Evolutionary conservation across 2,888 invertebrate genomes (phyloP).

Genomic region (Salpingus planirostris): DNA sequence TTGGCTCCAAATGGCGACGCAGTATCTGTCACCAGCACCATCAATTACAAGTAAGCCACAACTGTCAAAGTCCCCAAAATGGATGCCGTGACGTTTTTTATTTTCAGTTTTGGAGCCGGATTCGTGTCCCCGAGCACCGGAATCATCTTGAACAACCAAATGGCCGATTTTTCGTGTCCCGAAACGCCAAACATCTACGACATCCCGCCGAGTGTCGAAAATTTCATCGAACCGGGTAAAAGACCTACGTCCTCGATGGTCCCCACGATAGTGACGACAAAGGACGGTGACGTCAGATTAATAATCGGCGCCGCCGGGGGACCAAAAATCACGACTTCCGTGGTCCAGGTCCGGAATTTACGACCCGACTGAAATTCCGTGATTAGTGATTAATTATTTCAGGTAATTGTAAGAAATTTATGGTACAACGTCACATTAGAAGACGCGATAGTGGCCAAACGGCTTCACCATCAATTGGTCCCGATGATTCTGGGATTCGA

Average conservation of each 20-base stretch:
- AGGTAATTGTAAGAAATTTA: constrained; percentile 53
- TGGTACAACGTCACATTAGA: constrained; percentile 48
- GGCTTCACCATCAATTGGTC: constrained; percentile 56
- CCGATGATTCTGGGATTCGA: constrained; percentile 50
- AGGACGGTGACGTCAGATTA: constrained; percentile 51
- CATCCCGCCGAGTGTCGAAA: constrained; percentile 73
- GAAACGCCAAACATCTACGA: constrained; percentile 56
- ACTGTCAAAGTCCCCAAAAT: no score
- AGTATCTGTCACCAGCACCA: constrained; percentile 82
- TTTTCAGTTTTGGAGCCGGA: constrained; percentile 69
- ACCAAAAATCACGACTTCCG: constrained; percentile 77
- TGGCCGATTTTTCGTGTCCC: constrained; percentile 83
- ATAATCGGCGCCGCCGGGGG: constrained; percentile 83
- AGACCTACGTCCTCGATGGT: constrained; percentile 87
- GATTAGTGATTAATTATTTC: constrained; percentile 19
- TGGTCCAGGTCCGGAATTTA: constrained; percentile 56
- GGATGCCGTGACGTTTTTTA: constrained; percentile 10
- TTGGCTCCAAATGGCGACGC: constrained; percentile 83
- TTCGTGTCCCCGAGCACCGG: constrained; percentile 67
- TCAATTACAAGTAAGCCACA: constrained; percentile 36
- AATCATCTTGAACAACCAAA: constrained; percentile 77
- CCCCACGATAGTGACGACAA: constrained; percentile 67
- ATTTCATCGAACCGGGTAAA: constrained; percentile 74
- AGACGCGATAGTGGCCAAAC: constrained; percentile 44
- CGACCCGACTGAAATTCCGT: neutral